Base-by-base conservation (phyloP, 2,113 vertebrate species). In the Anser cygnoides region DNA sequence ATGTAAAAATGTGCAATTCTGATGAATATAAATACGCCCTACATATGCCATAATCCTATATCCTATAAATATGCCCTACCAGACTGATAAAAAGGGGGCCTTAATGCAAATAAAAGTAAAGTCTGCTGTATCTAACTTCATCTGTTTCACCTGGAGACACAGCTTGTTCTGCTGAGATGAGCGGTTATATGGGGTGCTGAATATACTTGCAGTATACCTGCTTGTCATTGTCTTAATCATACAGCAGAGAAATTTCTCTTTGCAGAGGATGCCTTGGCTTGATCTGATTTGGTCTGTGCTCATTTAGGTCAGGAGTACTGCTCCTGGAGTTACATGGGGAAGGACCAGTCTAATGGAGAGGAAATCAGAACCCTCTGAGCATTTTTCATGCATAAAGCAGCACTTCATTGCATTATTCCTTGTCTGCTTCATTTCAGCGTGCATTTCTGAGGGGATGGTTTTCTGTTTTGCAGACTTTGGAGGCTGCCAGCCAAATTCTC, bases 401-500 rank as follows among this genome's bases (percentile, higher is more conserved):
- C 80, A 39, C 70, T 81, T 43, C 76, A 43, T 41, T 76, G 54
- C 84, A 23, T 67, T 84, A 72, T 71, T 35, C 76, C 83, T 43
- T 21, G 26, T 74, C 59, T 3, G 11, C 77, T 77, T 62, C 58
- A 16, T 72, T 90, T 73, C 44, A 61, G 63, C 59, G 80, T 91
- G 84, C 46, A 5, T 71, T 85, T 79, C 84, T 23, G 8, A 89
- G 44, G 57, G 91, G 71, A 46, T 70, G 67, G 55, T 37, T 91
- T 92, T 92, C 91, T 91, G 46, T 89, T n/a, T 6, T 43, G 84
- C 70, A 75, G 86, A 20, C 37, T 43, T 66, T 18, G 4, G 91
- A 62, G 91, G 78, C 80, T 43, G 81, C 77, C 94, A 83, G 95
- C 87, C 87, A 92, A 73, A 84, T 67, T 91, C 91, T 92, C 94